Evolutionary conservation across 2,113 vertebrate species (phyloP), one percentile per base, ranked within the genome.

Genomic region (Spea multiplicata): DNA sequence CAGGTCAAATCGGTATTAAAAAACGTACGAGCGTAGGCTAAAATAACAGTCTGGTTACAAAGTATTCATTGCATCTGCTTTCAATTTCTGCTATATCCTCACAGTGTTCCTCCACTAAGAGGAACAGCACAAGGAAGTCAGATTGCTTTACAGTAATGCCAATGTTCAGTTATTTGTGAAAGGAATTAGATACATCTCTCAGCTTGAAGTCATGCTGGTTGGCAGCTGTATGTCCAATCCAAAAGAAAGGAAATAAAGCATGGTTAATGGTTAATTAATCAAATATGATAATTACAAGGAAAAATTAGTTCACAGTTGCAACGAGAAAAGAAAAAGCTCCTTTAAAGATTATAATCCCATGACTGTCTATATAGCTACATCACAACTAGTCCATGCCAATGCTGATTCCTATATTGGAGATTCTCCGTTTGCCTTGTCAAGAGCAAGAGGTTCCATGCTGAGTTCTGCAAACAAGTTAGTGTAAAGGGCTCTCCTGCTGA

Each of bases 51-150:
- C 92, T 94, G 92, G 90, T 88, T 70, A 82, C 89, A 87, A 88
- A 86, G 89, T 88, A 87, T 86, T 88, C 61, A 46, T 86, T 89
- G 89, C 95, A 95, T 91, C 93, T 96, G 95, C 88, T 89, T 93
- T 91, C 92, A 94, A 94, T 96, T 95, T 95, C 91, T 87, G 89
- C 89, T 91, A 93, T 93, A 94, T 94, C 93, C 91, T 91, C 86
- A 86, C 82, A 82, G 49, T 91, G 91, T 89, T 92, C 93, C 92
- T 90, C 10, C 86, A 88, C 87, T 71, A 90, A 88, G 87, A 87
- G 89, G 91, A 92, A 93, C 89, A 92, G 91, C 86, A 88, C 86
- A 81, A 89, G 88, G 84, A 84, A 86, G 89, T 82, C 87, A 84
- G 59, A 61, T 88, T 91, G 90, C 92, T 94, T 86, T 92, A 81